Evolutionary conservation across 2,797 vertebrate species (phyloP).

Genomic region (Kryptopterus vitreolus): DNA sequence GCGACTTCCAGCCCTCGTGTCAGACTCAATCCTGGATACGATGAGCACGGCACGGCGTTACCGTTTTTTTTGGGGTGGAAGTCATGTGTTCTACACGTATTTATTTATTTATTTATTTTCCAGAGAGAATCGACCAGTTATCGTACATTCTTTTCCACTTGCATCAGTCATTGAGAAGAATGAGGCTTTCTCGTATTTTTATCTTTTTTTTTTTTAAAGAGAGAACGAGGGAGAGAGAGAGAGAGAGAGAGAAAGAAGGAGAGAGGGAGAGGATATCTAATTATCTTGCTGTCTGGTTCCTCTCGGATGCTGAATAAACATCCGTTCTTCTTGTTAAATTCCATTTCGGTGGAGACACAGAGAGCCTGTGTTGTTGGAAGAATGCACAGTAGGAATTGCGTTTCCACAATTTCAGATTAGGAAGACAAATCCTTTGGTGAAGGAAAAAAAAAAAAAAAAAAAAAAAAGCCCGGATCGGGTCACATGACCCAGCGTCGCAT

Average conservation of each 20-base stretch:
- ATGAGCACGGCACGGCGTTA: constrained; percentile 4
- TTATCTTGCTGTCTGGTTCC: constrained; percentile 72
- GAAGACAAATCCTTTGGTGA: constrained; percentile 47
- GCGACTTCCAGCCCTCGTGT: constrained; percentile 10
- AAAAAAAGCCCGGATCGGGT: constrained; percentile 60
- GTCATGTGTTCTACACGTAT: constrained; percentile 5
- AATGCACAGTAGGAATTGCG: constrained; percentile 30
- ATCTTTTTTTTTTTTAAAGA: constrained; percentile 38
- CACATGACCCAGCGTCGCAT: constrained; percentile 35
- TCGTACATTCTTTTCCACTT: constrained; percentile 43
- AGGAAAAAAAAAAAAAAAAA: no score
- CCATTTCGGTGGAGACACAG: constrained; percentile 45
- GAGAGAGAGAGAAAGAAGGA: constrained; percentile 43
- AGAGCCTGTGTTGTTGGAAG: constrained; percentile 50
- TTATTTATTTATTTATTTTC: neutral
- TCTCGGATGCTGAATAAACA: constrained; percentile 67
- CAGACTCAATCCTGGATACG: constrained; percentile 13
- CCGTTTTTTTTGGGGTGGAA: neutral
- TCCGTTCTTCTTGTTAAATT: constrained; percentile 56
- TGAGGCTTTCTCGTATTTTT: constrained; percentile 66
- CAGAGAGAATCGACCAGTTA: constrained; percentile 12
- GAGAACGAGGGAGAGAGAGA: constrained; percentile 39
- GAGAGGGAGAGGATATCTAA: constrained; percentile 66
- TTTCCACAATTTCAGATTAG: constrained; percentile 38
- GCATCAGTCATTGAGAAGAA: constrained; percentile 64